Evolutionary conservation across 2,797 vertebrate species (phyloP).

Genomic region (Periophthalmus magnuspinnatus): DNA sequence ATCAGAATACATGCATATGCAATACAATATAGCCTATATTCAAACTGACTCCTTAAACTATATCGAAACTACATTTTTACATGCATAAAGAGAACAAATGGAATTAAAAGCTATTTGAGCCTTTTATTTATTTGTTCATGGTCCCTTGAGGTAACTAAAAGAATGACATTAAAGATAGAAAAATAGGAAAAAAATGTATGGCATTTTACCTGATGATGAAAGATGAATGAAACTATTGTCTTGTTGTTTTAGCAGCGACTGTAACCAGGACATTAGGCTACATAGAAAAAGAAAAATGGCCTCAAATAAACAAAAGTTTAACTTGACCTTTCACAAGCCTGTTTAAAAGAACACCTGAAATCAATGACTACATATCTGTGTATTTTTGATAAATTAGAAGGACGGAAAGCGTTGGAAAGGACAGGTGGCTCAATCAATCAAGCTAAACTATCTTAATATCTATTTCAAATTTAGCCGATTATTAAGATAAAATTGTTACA

Average conservation of each 20-base stretch:
- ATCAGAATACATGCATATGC: no score
- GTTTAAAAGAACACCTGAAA: neutral
- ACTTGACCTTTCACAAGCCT: neutral
- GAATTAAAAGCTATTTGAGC: neutral
- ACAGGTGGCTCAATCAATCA: neutral
- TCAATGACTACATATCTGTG: neutral
- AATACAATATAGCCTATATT: no score
- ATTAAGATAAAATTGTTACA: neutral
- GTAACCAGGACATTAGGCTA: neutral
- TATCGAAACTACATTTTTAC: no score
- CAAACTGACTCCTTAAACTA: no score
- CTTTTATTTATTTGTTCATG: conserved; percentile 11
- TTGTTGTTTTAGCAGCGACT: neutral
- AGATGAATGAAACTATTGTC: neutral
- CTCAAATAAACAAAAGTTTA: neutral
- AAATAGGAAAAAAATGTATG: neutral
- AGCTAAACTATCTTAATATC: neutral
- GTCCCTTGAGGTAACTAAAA: neutral
- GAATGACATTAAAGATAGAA: no score
- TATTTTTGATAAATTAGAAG: neutral
- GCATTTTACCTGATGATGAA: neutral
- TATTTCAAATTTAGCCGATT: neutral
- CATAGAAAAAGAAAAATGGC: neutral
- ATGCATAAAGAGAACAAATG: neutral
- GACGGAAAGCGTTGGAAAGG: neutral